Conservation (phyloP, 2,797 vertebrate species). For the Gallinago nigripennis region DNA sequence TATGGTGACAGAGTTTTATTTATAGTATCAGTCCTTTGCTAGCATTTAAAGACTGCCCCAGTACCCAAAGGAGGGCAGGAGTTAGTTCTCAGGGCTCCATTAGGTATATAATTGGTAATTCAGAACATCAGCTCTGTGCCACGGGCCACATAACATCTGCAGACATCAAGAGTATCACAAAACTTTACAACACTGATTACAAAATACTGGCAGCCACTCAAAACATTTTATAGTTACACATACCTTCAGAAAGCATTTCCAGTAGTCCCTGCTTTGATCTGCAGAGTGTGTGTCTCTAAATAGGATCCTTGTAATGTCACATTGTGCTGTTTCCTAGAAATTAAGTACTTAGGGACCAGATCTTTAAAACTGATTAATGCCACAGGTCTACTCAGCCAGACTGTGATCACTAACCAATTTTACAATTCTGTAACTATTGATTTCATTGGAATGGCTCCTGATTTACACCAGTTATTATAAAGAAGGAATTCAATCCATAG, state of each 20-base stretch:
- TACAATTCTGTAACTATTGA: conserved; percentile 35
- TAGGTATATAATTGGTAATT: conserved; percentile 75
- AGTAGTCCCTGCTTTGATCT: conserved; percentile 74
- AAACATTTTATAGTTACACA: conserved; percentile 75
- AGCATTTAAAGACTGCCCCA: conserved; percentile 72
- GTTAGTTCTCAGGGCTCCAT: conserved; percentile 58
- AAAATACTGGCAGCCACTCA: conserved; percentile 75
- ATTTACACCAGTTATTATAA: not conserved
- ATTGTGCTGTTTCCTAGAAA: conserved; percentile 70
- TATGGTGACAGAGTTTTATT: conserved; percentile 68
- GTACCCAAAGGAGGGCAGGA: conserved; percentile 67
- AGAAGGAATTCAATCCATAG: not conserved
- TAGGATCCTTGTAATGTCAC: conserved; percentile 73
- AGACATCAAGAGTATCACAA: conserved; percentile 76
- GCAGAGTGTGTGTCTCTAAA: conserved; percentile 70
- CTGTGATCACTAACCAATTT: conserved; percentile 33
- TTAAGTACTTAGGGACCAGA: conserved; percentile 62
- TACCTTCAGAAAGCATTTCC: conserved; percentile 75
- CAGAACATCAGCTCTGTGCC: conserved; percentile 70
- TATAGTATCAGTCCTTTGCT: conserved; percentile 67
- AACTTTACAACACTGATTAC: conserved; percentile 76
- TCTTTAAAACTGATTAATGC: conserved; percentile 60
- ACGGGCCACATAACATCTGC: conserved; percentile 73
- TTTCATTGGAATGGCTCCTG: conserved; percentile 20
- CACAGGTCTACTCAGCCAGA: not conserved